Conservation (phyloP, 2,888 invertebrate genomes). For the Abscondita cerata region DNA sequence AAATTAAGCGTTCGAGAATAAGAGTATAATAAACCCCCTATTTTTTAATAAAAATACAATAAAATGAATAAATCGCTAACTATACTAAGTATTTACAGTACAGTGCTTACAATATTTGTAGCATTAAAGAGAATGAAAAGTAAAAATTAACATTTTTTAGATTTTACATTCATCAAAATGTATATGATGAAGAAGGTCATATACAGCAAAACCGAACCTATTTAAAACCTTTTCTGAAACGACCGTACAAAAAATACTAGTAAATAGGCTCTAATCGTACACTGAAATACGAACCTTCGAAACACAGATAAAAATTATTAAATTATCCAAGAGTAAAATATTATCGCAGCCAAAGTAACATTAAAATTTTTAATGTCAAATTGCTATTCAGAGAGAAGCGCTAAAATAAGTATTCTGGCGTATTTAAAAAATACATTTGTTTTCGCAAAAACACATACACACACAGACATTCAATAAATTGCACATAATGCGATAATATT, state of each 20-base stretch:
- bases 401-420: conserved; percentile 2
- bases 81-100: conserved; percentile 2
- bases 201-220: conserved; percentile 1
- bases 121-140: neutral
- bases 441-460: conserved; percentile 6
- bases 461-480: conserved; percentile 8
- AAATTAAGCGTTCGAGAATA: neutral
- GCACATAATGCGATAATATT: conserved; percentile 55
- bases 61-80: neutral
- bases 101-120: neutral
- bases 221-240: neutral
- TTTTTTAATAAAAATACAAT: neutral
- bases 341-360: conserved; percentile 49
- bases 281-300: conserved; percentile 4
- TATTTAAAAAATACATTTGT: neutral
- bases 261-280: neutral
- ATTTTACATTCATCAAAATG: neutral
- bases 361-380: neutral
- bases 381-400: neutral
- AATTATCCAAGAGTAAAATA: conserved; percentile 48
- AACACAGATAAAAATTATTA: conserved; percentile 19
- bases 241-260: neutral
- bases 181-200: too few species aligned
- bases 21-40: neutral
- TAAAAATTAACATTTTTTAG: neutral